Evolutionary conservation across 2,113 vertebrate genomes (phyloP).

Genomic region (Hyla sarda): DNA sequence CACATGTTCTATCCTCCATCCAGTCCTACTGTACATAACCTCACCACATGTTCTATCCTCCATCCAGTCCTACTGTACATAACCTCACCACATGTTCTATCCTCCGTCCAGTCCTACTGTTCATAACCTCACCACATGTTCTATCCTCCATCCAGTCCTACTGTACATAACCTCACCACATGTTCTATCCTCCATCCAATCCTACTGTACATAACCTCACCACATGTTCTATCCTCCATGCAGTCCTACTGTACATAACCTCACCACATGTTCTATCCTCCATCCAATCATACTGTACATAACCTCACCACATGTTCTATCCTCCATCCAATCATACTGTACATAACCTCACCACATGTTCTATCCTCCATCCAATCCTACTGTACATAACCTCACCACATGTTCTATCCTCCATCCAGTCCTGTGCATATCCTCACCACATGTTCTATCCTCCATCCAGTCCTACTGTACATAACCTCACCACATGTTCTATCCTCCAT

Average conservation of each 20-base stretch:
- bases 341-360: too few species aligned
- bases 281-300: neutral
- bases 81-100: too few species aligned
- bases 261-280: too few species aligned
- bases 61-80: neutral
- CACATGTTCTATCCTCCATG: neutral
- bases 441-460: neutral
- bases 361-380: neutral
- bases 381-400: constrained; percentile 7
- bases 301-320: too few species aligned
- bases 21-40: neutral
- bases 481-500: too few species aligned
- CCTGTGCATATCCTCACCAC: neutral
- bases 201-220: neutral
- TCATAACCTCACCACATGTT: too few species aligned
- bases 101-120: neutral
- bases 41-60: too few species aligned
- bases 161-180: constrained; percentile 7
- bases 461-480: neutral
- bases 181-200: neutral
- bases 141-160: neutral
- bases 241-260: neutral
- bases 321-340: neutral
- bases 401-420: neutral
- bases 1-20: neutral